Percentiles rank a stretch among this genome's conserved stretches.
These are phyloP conservation scores for Anas flavirostris DNA, from an alignment of 2,797 vertebrate species.

Conservation along the genomic window DNA sequence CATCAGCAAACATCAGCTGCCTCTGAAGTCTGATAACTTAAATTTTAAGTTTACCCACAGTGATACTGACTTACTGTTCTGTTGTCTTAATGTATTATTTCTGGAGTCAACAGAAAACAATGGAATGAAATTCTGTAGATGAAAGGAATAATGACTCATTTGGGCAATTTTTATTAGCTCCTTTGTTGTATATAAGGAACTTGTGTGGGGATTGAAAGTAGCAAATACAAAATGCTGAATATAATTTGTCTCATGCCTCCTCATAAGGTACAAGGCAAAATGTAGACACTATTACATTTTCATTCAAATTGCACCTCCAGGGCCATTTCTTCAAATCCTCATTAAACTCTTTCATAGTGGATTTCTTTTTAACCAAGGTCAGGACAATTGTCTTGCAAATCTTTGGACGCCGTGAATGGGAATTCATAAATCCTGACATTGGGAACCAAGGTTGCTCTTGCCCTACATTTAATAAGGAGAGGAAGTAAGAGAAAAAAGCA, in stretches of 20 bases:
- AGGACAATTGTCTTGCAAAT: constrained; percentile 23
- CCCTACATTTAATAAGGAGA: constrained; percentile 20
- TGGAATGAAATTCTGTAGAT: neutral
- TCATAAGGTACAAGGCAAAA: neutral
- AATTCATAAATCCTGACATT: constrained; percentile 53
- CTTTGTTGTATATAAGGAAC: neutral
- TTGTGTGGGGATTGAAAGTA: neutral
- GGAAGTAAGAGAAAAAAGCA: neutral
- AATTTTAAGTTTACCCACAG: neutral
- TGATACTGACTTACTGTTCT: neutral
- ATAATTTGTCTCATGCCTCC: neutral
- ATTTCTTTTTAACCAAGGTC: constrained; percentile 49
- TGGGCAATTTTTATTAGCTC: neutral
- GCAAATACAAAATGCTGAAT: neutral
- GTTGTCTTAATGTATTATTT: neutral
- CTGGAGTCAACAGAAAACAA: neutral
- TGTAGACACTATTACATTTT: constrained; percentile 25
- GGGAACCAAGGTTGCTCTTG: constrained; percentile 14
- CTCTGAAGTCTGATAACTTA: neutral
- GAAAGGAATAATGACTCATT: constrained; percentile 20
- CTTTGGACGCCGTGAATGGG: neutral
- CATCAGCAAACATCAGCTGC: neutral
- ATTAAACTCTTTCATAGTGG: constrained; percentile 18
- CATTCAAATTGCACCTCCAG: constrained; percentile 11
- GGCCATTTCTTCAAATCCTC: constrained; percentile 20